Percentiles rank a stretch among this genome's conserved stretches.
These are phyloP conservation scores for Loripinus fragilis DNA, from an alignment of 2,888 invertebrate genomes.

Conservation along the genomic window DNA sequence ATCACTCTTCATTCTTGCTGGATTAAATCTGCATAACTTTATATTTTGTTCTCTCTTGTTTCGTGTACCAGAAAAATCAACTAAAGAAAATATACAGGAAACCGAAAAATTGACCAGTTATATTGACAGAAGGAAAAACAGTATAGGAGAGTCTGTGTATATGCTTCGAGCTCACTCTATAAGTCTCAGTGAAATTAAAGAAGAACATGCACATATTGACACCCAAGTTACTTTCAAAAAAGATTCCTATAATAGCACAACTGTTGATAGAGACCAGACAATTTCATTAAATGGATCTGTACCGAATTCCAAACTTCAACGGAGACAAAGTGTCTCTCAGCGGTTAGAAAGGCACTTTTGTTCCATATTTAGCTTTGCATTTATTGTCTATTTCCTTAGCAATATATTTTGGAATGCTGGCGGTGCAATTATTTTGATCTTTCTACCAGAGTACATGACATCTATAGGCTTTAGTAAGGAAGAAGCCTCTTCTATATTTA, in stretches of 20 bases:
- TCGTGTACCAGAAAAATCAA: constrained; percentile 54
- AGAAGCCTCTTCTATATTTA: constrained; percentile 64
- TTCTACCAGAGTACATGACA: constrained; percentile 70
- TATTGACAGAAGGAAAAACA: too few species aligned
- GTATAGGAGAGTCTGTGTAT: constrained; percentile 18
- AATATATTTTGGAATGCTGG: constrained; percentile 78
- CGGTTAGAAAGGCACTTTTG: constrained; percentile 42
- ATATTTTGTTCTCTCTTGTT: constrained; percentile 71
- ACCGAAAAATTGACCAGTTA: too few species aligned
- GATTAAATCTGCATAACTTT: constrained; percentile 71
- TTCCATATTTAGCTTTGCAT: constrained; percentile 59
- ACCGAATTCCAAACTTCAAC: background rate
- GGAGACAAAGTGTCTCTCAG: constrained; percentile 7
- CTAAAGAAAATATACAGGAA: too few species aligned
- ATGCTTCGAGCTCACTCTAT: too few species aligned
- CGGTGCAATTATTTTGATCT: constrained; percentile 63
- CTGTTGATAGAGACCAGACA: background rate
- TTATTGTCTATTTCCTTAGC: constrained; percentile 73
- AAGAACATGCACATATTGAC: background rate
- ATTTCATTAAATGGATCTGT: background rate
- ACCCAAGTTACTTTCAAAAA: background rate
- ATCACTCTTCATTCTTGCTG: constrained; percentile 72
- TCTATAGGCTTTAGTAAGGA: constrained; percentile 60
- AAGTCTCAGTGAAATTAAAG: background rate
- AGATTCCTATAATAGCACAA: background rate